Conservation (phyloP, 1,140 invertebrate genomes). For the Diabrotica undecimpunctata region DNA sequence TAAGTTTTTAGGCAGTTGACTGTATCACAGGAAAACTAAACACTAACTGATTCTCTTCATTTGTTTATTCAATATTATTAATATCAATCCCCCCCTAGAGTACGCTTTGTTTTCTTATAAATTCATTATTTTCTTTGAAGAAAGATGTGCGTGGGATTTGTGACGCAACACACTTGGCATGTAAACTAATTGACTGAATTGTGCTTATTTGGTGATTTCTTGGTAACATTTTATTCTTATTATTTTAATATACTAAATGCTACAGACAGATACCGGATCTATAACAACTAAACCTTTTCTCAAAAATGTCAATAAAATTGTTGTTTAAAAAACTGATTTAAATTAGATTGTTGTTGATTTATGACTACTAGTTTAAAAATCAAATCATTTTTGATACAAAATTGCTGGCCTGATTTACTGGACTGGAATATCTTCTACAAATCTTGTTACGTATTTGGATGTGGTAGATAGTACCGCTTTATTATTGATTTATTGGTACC, state of each 20-base stretch:
- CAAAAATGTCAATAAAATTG: background rate
- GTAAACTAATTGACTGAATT: background rate
- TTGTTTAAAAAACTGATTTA: background rate
- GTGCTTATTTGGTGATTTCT: background rate
- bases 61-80: background rate
- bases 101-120: background rate
- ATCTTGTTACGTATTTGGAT: too few relatives aligned
- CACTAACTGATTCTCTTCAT: background rate
- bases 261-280: background rate
- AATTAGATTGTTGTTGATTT: background rate
- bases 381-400: background rate
- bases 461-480: too few relatives aligned
- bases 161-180: background rate
- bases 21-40: conserved; percentile 6
- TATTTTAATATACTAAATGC: background rate
- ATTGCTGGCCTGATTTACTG: background rate
- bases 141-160: background rate
- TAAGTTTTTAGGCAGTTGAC: background rate
- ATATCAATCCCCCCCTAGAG: background rate
- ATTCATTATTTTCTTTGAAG: background rate
- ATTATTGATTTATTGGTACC: too few relatives aligned
- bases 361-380: background rate
- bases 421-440: background rate
- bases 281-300: background rate
- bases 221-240: background rate